These are phyloP conservation scores for Encarsia formosa DNA, from an alignment of 2,888 invertebrate genomes.

Conservation along the genomic window DNA sequence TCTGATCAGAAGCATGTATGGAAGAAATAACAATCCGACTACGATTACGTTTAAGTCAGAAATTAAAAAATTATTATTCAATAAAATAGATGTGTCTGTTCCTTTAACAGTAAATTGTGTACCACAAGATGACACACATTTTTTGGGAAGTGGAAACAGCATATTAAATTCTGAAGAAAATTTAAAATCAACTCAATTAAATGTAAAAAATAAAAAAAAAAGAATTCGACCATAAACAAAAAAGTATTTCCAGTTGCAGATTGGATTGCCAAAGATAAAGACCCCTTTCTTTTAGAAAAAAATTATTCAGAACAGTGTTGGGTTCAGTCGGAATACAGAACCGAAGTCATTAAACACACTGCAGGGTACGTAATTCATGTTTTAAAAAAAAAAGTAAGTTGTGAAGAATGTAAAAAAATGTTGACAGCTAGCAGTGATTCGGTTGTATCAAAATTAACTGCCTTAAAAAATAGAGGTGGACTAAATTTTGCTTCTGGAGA, in stretches of 20 bases:
- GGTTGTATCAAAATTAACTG: constrained; percentile 6
- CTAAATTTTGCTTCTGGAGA: constrained; percentile 19
- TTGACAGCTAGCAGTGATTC: not conserved
- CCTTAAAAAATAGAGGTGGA: constrained; percentile 20
- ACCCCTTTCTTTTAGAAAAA: not conserved
- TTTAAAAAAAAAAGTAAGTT: constrained; percentile 11
- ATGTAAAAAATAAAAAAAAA: not conserved
- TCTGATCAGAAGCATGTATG: constrained; percentile 18
- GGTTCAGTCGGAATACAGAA: constrained; percentile 8
- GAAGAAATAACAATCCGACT: constrained; percentile 21
- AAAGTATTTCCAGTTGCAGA: not conserved
- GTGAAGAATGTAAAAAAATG: constrained; percentile 8
- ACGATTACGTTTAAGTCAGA: constrained; percentile 22
- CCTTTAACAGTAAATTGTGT: constrained; percentile 12
- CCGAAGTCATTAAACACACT: constrained; percentile 10
- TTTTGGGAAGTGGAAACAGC: too few relatives aligned
- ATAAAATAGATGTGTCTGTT: constrained; percentile 12
- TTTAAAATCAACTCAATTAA: too few relatives aligned
- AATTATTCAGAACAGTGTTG: not conserved
- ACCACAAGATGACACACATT: constrained; percentile 12
- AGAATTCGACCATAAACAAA: not conserved
- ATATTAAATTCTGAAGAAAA: too few relatives aligned
- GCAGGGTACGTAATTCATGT: constrained; percentile 13
- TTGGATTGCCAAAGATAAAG: too few relatives aligned
- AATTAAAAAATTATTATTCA: constrained; percentile 19